Percentiles rank a stretch among this genome's conserved stretches.
phyloP scores from a whole-genome alignment of 1,140 invertebrate genomes.

The Drosophila kanapiae region DNA sequence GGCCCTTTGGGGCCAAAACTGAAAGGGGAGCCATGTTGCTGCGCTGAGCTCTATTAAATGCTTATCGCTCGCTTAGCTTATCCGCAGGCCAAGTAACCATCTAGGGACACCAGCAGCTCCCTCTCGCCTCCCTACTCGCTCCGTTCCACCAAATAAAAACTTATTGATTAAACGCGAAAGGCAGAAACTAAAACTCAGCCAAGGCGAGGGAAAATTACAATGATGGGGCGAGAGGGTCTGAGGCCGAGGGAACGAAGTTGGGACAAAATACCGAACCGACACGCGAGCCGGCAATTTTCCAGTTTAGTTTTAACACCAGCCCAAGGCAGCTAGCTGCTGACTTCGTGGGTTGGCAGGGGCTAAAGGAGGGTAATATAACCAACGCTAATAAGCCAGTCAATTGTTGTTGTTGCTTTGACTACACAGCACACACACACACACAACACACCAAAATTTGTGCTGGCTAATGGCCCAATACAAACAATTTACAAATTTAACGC shows the following conservation, averaged over 20 bases:
- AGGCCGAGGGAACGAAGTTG: slow-evolving; percentile 1
- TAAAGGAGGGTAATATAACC: slow-evolving; percentile 5
- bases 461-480: slow-evolving; percentile 74
- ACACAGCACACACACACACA: slow-evolving; percentile 41
- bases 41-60: slow-evolving; percentile 67
- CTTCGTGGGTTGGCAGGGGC: slow-evolving; percentile 6
- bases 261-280: slow-evolving; percentile 68
- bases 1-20: slow-evolving; percentile 26
- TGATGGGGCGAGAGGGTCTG: background rate
- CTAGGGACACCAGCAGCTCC: background rate
- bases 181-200: slow-evolving; percentile 32
- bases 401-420: slow-evolving; percentile 59
- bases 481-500: slow-evolving; percentile 83
- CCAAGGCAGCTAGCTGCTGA: slow-evolving; percentile 53
- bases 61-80: slow-evolving; percentile 65
- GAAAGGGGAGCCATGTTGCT: slow-evolving; percentile 41
- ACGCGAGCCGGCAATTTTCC: slow-evolving; percentile 81
- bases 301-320: slow-evolving; percentile 80
- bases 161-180: slow-evolving; percentile 78
- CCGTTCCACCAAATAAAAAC: slow-evolving; percentile 43
- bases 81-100: slow-evolving; percentile 30
- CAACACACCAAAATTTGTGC: slow-evolving; percentile 38
- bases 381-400: slow-evolving; percentile 76
- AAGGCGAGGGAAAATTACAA: slow-evolving; percentile 24
- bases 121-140: background rate